Evolutionary conservation across 1,140 invertebrate genomes (phyloP).

Genomic region (Anoplophora glabripennis): DNA sequence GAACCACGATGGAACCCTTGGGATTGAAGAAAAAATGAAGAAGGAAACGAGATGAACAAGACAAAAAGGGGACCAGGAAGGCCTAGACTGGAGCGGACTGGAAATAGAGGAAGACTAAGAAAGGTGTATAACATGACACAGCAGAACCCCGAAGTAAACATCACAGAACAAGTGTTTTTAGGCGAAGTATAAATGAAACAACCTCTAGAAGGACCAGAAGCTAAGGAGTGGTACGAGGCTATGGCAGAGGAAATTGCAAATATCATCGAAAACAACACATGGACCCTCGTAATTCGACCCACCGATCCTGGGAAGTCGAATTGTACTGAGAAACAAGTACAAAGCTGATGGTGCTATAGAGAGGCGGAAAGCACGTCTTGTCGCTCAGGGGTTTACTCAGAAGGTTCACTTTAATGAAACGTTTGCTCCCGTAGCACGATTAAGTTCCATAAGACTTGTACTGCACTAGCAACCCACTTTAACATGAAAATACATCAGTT

Average conservation of each 20-base stretch:
- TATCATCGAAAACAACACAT: not conserved
- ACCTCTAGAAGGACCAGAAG: not conserved
- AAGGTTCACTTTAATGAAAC: slow-evolving; percentile 46
- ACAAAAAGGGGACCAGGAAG: no score
- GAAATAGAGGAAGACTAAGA: not conserved
- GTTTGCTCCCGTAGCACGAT: slow-evolving; percentile 43
- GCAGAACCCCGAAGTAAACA: not conserved
- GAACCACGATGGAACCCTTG: not conserved
- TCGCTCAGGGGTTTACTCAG: slow-evolving; percentile 45
- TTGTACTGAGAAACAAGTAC: slow-evolving; percentile 41
- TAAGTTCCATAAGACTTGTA: slow-evolving; percentile 18
- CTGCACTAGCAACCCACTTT: slow-evolving; percentile 25
- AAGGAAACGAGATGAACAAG: no score
- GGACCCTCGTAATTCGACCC: not conserved
- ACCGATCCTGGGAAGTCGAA: slow-evolving; percentile 11
- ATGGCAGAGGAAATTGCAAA: slow-evolving; percentile 32
- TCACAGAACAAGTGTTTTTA: not conserved
- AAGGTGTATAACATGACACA: not conserved
- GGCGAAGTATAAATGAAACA: not conserved
- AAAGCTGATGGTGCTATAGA: slow-evolving; percentile 33
- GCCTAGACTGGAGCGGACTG: no score
- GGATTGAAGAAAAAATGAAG: not conserved
- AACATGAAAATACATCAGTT: slow-evolving; percentile 33
- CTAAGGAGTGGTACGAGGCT: slow-evolving; percentile 40
- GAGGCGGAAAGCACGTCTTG: slow-evolving; percentile 47